A percentile compares a stretch with the other conserved stretches of the same genome.
Conservation (phyloP, 2,888 invertebrate genomes). For the Gisinianus flammeolus region DNA sequence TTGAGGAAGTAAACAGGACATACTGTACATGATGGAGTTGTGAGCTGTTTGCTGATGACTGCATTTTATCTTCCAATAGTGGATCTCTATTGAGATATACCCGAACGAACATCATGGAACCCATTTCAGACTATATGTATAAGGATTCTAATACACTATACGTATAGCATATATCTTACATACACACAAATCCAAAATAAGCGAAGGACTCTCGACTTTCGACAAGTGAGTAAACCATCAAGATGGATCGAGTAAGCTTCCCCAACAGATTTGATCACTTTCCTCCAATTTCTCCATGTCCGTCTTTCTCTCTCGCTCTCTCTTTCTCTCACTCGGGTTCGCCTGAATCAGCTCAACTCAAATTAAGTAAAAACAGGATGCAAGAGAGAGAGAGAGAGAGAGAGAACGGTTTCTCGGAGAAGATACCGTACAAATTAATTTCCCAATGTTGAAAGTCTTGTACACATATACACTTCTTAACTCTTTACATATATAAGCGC, state of each 20-base stretch:
- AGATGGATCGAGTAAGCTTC: no score
- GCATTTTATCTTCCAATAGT: neutral
- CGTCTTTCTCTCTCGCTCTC: neutral
- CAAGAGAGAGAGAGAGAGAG: neutral
- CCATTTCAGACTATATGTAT: no score
- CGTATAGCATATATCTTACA: no score
- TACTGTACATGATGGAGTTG: neutral
- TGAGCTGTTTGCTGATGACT: neutral
- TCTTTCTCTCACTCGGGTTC: neutral
- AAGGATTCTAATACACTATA: no score
- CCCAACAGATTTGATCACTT: neutral
- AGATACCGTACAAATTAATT: no score
- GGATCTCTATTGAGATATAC: no score
- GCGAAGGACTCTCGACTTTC: no score
- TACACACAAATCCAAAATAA: no score
- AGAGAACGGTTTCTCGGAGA: neutral
- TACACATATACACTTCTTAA: no score
- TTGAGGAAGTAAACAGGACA: neutral
- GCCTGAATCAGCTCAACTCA: neutral
- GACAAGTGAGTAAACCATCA: no score
- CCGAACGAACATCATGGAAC: no score
- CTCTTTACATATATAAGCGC: neutral
- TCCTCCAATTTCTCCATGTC: neutral
- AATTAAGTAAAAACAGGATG: neutral
- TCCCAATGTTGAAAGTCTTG: no score